Percentiles rank a stretch among this genome's conserved stretches.
phyloP scores from a whole-genome alignment of 2,797 vertebrate species.

The Artibeus lituratus region DNA sequence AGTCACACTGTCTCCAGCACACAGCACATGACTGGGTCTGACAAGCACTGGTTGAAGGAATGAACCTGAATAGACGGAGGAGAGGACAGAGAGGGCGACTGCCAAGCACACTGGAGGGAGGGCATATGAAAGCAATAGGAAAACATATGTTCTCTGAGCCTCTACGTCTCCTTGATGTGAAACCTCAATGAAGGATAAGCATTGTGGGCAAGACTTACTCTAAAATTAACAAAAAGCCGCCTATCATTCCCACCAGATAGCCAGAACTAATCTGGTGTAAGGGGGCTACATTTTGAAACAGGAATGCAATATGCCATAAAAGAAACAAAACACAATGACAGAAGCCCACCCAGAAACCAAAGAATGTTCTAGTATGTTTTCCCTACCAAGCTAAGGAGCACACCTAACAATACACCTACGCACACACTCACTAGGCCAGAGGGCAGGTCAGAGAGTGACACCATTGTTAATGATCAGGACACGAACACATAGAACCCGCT shows the following conservation, averaged over 20 bases:
- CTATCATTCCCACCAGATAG: not conserved
- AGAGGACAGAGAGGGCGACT: not conserved
- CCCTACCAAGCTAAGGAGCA: not conserved
- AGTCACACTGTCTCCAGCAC: not conserved
- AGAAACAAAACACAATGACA: not conserved
- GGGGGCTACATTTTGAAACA: not conserved
- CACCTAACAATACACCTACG: not conserved
- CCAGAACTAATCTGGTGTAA: not conserved
- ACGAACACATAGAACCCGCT: not conserved
- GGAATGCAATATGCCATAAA: not conserved
- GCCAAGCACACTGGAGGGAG: not conserved
- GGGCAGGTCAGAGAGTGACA: not conserved
- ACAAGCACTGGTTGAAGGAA: not conserved
- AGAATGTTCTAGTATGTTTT: not conserved
- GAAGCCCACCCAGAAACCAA: not conserved
- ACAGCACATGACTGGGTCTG: not conserved
- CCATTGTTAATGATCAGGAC: not conserved
- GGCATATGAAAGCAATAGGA: not conserved
- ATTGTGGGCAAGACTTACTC: not conserved
- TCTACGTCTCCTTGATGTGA: not conserved
- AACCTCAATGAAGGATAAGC: not conserved
- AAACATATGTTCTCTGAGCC: not conserved
- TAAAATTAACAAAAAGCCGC: slow-evolving; percentile 47
- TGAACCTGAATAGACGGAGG: not conserved
- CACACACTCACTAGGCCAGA: not conserved